Base-by-base conservation (phyloP, 2,888 invertebrate genomes). In the Cryptosula pallasiana region DNA sequence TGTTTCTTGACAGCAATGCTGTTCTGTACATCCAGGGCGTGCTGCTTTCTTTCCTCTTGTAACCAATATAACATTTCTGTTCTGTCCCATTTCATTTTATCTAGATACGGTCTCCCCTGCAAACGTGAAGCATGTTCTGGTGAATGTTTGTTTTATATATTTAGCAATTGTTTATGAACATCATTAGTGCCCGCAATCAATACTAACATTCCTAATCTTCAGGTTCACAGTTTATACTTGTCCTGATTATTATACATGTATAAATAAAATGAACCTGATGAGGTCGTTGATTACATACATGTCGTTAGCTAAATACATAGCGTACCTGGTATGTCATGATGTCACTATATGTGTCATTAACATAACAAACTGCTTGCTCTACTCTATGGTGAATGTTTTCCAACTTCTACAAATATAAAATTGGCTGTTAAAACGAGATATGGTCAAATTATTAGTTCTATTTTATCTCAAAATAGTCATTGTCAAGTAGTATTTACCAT, bases 41-140 rank as follows among this genome's bases (percentile, higher is more conserved):
- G 78, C 69, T 79, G 77, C 75, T 82, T 83, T n/a, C 84, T 72
- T 73, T 85, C 84, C 75, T 85, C 85, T 72, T 82, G 82, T 63
- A 85, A 76, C 83, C 83, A 85, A 74, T 84, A 81, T 35, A 85
- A 73, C 84, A 85, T 85, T 75, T 85, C 85, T 13, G 81, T 81
- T 55, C 83, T 76, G 74, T 85, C 85, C 81, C 82, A 84, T 73
- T 83, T 81, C 80, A 85, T 84, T 76, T 85, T 85, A 70, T 84
- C 84, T 32, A 76, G 71, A 72, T 85, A 84, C n/a, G 81, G 80
- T 1, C 84, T 79, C 71, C 82, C 82, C 82, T 84, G 76, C 36
- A 72, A 70, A n/a, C 69, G 57, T 57, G 57, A 9, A n/a, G n/a
- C n/a, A n/a, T n/a, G n/a, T n/a, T n/a, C n/a, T n/a, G n/a, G n/a